phyloP scores from a whole-genome alignment of 2,888 invertebrate species.

The Dryobotodes eremita region DNA sequence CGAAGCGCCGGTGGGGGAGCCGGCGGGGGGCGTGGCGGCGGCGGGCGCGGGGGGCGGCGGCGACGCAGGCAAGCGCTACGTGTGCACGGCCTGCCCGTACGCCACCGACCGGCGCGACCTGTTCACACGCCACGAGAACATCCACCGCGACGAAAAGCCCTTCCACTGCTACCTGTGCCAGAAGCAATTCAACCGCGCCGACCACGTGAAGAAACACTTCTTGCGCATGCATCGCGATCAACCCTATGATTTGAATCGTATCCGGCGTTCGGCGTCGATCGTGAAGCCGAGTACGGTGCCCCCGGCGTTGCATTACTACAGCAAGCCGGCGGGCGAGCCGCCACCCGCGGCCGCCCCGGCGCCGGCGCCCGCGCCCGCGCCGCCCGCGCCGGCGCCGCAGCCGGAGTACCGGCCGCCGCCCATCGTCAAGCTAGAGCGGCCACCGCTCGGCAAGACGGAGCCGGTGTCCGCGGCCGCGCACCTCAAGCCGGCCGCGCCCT shows the following conservation, averaged over 20 bases:
- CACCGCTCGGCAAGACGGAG: constrained; percentile 83
- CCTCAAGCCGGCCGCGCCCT: constrained; percentile 66
- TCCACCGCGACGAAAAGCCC: constrained; percentile 97
- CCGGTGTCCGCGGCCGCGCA: constrained; percentile 79
- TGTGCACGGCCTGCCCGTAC: constrained; percentile 96
- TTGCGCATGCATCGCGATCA: constrained; percentile 97
- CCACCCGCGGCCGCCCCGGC: constrained; percentile 79
- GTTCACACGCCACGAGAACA: constrained; percentile 97
- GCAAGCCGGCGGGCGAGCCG: constrained; percentile 87
- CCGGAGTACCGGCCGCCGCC: constrained; percentile 69
- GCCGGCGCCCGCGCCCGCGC: constrained; percentile 66
- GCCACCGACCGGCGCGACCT: constrained; percentile 97
- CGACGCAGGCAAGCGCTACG: constrained; percentile 93
- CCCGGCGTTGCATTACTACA: constrained; percentile 76
- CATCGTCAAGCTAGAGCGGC: constrained; percentile 83
- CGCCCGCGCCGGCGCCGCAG: constrained; percentile 63
- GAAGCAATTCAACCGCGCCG: constrained; percentile 98
- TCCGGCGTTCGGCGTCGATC: constrained; percentile 92
- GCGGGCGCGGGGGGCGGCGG: constrained; percentile 60
- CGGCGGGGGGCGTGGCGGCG: constrained; percentile 54
- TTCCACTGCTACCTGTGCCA: constrained; percentile 98
- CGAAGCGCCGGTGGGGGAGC: constrained; percentile 29
- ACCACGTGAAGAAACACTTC: constrained; percentile 98
- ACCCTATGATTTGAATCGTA: constrained; percentile 96
- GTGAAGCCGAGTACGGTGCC: constrained; percentile 85